Evolutionary conservation across 2,888 invertebrate genomes (phyloP), one percentile per base, ranked within the genome.

Genomic region (Pimpla rufipes): DNA sequence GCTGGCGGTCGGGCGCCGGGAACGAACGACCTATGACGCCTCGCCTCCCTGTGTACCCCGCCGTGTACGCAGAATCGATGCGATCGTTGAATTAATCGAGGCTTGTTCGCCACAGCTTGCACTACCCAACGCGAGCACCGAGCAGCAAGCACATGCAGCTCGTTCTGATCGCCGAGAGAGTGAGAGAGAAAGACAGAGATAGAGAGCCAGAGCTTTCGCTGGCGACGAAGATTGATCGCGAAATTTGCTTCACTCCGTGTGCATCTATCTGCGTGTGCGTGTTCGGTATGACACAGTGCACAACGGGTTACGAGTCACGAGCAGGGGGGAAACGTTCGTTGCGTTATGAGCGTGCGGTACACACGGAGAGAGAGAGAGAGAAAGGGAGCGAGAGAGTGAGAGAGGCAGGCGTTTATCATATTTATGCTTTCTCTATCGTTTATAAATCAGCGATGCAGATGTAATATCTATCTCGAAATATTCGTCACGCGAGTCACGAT

Each of bases 181-280:
- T 37, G 59, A 45, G 77, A 67, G 21, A 76, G 21, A 62, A 47
- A 42, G 66, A 45, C 64, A 71, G 16, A 47, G 13, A 8, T 16
- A n/a, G 78, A 74, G 64, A 42, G 62, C 40, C 37, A 66, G 76
- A 82, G 82, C 85, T 79, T 85, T 86, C 84, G 71, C 81, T 70
- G 55, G 84, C 87, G 87, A 90, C 89, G 89, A 89, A 89, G 89
- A 90, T 90, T 88, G 88, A 89, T 90, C 85, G 84, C 75, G 59
- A 55, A 68, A 70, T 79, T 40, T 55, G 57, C 67, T 67, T 37
- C 77, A 47, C 76, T 57, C 23, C 55, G 16, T 37, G 37, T 64
- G 18, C 10, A 52, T 29, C 16, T 62, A 16, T 52, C 57, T 57
- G 29, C 29, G 45, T 35, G 35, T 59, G 47, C 45, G 55, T 75